These are phyloP conservation scores for Zaprionus kolodkinae DNA, from an alignment of 1,140 invertebrate genomes.

Conservation along the genomic window DNA sequence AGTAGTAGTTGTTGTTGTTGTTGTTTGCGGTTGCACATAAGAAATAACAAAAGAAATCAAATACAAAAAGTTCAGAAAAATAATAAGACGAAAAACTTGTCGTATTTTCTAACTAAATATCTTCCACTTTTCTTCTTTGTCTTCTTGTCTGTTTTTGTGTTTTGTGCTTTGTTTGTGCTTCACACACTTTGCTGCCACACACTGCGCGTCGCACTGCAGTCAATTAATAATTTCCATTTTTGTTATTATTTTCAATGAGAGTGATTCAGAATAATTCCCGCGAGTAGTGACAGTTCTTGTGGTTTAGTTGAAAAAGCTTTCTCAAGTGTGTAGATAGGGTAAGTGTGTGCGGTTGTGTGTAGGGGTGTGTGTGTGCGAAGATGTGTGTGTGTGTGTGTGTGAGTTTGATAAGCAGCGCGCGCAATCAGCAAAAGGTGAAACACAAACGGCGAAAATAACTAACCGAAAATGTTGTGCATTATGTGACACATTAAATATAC, in stretches of 20 bases:
- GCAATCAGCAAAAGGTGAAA: conserved; percentile 65
- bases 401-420: conserved; percentile 57
- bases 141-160: conserved; percentile 13
- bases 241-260: conserved; percentile 9
- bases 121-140: conserved; percentile 8
- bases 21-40: conserved; percentile 45
- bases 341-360: conserved; percentile 14
- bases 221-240: not conserved
- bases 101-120: not conserved
- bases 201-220: conserved; percentile 8
- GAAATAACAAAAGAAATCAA: conserved; percentile 49
- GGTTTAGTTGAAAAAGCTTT: conserved; percentile 69
- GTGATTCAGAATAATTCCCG: conserved; percentile 29
- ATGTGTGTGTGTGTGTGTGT: conserved; percentile 12
- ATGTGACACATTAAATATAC: conserved; percentile 53
- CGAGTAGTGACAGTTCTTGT: conserved; percentile 29
- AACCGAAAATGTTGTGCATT: conserved; percentile 60
- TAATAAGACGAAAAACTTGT: conserved; percentile 14
- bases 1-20: conserved; percentile 30
- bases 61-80: conserved; percentile 20
- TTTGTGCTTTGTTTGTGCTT: conserved; percentile 62
- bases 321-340: conserved; percentile 10
- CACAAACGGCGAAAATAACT: conserved; percentile 65
- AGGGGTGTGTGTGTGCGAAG: conserved; percentile 16
- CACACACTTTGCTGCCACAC: conserved; percentile 46